phyloP scores from a whole-genome alignment of 2,113 vertebrate genomes.

The Dendropsophus ebraccatus region DNA sequence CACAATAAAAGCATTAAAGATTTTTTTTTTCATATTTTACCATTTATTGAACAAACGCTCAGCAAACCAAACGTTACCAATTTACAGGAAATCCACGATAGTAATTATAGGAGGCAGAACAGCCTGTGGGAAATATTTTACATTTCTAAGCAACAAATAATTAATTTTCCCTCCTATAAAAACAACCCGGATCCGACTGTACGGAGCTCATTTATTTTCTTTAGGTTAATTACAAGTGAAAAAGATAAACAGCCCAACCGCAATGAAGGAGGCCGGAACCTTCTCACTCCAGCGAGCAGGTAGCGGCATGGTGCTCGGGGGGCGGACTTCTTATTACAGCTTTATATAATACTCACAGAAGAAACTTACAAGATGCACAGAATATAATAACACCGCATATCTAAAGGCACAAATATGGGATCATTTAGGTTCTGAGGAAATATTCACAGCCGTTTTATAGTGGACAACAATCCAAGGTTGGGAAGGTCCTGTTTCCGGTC shows the following conservation, averaged over 20 bases:
- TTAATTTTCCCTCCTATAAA: conserved; percentile 26
- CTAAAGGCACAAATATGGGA: not conserved
- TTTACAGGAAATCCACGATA: conserved; percentile 17
- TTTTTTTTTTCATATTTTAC: not conserved
- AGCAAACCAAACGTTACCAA: conserved; percentile 7
- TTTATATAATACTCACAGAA: not conserved
- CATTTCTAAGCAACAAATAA: conserved; percentile 15
- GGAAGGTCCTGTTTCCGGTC: too few relatives aligned
- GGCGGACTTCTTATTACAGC: not conserved
- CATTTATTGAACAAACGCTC: not conserved
- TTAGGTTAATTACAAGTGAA: conserved; percentile 7
- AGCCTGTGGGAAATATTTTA: conserved; percentile 3
- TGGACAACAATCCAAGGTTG: too few relatives aligned
- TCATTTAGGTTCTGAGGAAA: not conserved
- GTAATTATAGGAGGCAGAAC: conserved; percentile 9
- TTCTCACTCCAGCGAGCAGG: conserved; percentile 16
- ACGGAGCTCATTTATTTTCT: conserved; percentile 36
- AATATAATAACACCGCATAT: not conserved
- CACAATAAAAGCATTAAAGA: not conserved
- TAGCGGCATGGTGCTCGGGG: not conserved
- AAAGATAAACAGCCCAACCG: conserved; percentile 16
- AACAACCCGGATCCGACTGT: not conserved
- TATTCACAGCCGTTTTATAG: not conserved
- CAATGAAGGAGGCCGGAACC: conserved; percentile 13
- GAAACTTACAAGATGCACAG: not conserved